Conservation (phyloP, 2,888 invertebrate species). For the Athalia circularis region DNA sequence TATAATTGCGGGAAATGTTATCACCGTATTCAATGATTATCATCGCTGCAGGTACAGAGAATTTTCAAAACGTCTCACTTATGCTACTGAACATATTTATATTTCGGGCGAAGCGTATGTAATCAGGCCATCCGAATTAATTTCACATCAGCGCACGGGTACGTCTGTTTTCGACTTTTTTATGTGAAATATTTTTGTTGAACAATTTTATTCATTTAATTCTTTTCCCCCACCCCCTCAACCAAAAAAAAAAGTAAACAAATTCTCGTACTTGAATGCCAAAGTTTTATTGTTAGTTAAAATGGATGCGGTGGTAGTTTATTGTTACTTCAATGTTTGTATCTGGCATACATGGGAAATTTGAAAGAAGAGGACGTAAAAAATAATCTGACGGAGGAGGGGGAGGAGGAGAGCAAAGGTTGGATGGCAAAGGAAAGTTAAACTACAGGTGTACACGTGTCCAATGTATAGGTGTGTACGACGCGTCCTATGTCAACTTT, state of each 20-base stretch:
- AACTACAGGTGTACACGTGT: not conserved
- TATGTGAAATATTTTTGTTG: not conserved
- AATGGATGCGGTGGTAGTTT: conserved; percentile 36
- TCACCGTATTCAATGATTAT: conserved; percentile 5
- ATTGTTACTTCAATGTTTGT: conserved; percentile 36
- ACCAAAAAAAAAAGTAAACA: too few species aligned
- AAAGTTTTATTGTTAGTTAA: too few species aligned
- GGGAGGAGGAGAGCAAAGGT: conserved; percentile 13
- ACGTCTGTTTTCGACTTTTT: conserved; percentile 9
- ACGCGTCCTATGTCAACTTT: not conserved
- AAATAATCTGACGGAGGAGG: not conserved
- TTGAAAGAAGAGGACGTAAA: not conserved
- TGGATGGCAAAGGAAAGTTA: not conserved
- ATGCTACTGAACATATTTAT: too few species aligned
- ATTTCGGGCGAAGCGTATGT: not conserved
- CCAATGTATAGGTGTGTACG: conserved; percentile 12
- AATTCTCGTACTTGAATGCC: too few species aligned
- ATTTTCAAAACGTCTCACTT: too few species aligned
- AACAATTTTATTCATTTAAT: not conserved
- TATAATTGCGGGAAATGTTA: not conserved
- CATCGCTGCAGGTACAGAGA: not conserved
- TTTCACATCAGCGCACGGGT: conserved; percentile 21
- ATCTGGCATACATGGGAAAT: not conserved
- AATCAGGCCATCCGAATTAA: conserved; percentile 26
- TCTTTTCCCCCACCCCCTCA: not conserved